Evolutionary conservation across 2,888 invertebrate species (phyloP), one percentile per base, ranked within the genome.

Genomic region (Acanthacorydalis orientalis): DNA sequence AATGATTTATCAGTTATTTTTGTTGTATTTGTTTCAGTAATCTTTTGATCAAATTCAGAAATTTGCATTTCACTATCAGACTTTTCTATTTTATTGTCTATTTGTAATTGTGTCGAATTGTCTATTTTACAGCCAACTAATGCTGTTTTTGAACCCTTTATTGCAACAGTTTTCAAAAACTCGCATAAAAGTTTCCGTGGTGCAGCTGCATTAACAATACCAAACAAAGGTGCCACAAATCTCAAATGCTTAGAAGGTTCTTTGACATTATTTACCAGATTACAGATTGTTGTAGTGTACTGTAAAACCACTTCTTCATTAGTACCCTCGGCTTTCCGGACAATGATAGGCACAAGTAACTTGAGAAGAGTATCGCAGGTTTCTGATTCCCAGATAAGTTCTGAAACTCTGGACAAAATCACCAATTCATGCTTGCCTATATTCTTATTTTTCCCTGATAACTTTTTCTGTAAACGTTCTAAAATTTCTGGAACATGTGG

Each of bases 351-450:
- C 43, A 88, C 57, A 6, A 86, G 62, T 4, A 89, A 64, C 48
- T 72, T 71, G n/a, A 88, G 60, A 33, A 89, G 64, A 33, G 74
- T 74, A 52, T 82, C 79, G 55, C 84, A 83, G 2, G 77, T 72
- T 45, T 76, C 73, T 0, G 78, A 67, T 48, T 80, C 77, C 8
- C 75, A 72, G 0, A 83, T 82, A 50, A 87, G 69, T 59, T 83
- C 81, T 0, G 88, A 86, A 9, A 87, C 73, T 53, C 83, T 70
- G 0, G 84, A 83, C 1, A 90, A 64, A 51, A 90, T 81, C 15
- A 78, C 68, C 9, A 88, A 65, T 59, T 88, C 86, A 34, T 76
- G 72, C 57, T 74, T 77, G 51, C 78, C 80, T 0, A 87, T 68
- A 3, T 70, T 69, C 52, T 72, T 75, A 0, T 71, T 68, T 49